These are phyloP conservation scores for Dendroctonus ponderosae DNA, from an alignment of 1,140 invertebrate species.

Conservation along the genomic window DNA sequence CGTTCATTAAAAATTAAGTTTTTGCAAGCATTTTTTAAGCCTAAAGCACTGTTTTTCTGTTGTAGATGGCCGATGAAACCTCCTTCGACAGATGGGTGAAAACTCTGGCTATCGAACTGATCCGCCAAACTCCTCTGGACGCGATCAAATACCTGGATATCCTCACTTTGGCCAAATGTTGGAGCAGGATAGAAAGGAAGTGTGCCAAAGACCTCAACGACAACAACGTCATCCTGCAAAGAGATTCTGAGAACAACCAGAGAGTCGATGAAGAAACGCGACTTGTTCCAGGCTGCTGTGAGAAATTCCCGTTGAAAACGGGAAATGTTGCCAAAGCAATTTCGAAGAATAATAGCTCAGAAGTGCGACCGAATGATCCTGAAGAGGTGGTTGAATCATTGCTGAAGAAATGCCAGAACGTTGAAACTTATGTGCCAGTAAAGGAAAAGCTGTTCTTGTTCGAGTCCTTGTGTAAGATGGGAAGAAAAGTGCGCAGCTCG, in stretches of 20 bases:
- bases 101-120: conserved; percentile 61
- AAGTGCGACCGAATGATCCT: conserved; percentile 6
- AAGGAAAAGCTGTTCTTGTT: conserved; percentile 61
- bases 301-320: not conserved
- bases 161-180: conserved; percentile 48
- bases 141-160: conserved; percentile 56
- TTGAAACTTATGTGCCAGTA: conserved; percentile 61
- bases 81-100: conserved; percentile 64
- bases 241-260: conserved; percentile 1
- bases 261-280: not conserved
- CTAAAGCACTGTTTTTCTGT: conserved; percentile 22
- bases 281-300: not conserved
- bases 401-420: conserved; percentile 58
- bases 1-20: too few relatives aligned
- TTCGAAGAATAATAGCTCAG: not conserved
- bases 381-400: conserved; percentile 55
- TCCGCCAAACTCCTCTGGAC: conserved; percentile 63
- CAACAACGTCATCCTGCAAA: conserved; percentile 19
- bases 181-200: conserved; percentile 32
- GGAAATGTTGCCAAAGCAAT: not conserved
- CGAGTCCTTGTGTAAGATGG: conserved; percentile 57
- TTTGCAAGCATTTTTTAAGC: too few relatives aligned
- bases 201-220: conserved; percentile 41
- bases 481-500: conserved; percentile 55
- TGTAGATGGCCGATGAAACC: conserved; percentile 58